Conservation (phyloP, 2,113 vertebrate genomes). For the Felis chaus region DNA sequence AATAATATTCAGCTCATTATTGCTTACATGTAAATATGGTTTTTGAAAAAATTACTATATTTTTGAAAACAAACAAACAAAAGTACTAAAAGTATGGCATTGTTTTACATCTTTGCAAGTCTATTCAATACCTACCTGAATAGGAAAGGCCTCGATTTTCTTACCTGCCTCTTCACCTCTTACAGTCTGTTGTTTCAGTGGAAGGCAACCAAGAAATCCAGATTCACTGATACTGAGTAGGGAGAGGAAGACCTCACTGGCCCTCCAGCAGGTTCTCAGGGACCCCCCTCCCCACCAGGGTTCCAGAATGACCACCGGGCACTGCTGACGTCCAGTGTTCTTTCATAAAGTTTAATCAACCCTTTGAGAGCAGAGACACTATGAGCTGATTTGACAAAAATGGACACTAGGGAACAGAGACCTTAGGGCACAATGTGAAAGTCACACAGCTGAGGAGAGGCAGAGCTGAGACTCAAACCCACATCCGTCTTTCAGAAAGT, state of each 20-base stretch:
- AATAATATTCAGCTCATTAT: neutral
- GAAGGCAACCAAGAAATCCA: neutral
- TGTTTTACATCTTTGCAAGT: neutral
- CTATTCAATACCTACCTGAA: neutral
- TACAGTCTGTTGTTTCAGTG: neutral
- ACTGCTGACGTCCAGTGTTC: neutral
- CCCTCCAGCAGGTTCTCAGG: neutral
- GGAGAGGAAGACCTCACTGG: neutral
- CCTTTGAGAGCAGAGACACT: neutral
- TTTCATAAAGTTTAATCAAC: no score
- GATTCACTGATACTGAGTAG: neutral
- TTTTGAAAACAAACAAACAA: neutral
- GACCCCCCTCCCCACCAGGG: neutral
- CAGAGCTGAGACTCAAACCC: neutral
- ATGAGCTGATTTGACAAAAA: neutral
- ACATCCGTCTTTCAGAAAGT: neutral
- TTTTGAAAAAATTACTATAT: neutral
- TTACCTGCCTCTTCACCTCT: neutral
- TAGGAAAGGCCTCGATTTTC: neutral
- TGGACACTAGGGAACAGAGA: neutral
- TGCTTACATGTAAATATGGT: neutral
- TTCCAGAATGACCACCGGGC: neutral
- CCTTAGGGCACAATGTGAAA: neutral
- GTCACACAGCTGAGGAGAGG: neutral
- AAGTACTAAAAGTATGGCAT: neutral